Evolutionary conservation across 2,888 invertebrate species (phyloP).

Genomic region (Cheilosia urbana): DNA sequence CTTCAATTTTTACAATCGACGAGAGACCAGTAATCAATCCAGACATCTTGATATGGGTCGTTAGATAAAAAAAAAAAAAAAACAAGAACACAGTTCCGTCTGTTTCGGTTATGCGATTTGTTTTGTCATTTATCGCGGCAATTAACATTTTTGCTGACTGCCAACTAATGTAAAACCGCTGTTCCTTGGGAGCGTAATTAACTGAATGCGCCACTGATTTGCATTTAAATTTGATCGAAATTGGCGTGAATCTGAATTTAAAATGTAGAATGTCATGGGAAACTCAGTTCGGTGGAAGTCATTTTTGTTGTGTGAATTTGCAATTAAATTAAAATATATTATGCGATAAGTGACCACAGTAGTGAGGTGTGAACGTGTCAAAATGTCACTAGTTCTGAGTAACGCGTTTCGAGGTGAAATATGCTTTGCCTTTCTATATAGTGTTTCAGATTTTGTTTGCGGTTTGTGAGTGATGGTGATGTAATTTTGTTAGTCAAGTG

Average conservation of each 20-base stretch:
- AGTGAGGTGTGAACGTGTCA: conserved; percentile 56
- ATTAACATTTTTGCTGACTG: conserved; percentile 70
- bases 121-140: conserved; percentile 70
- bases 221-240: conserved; percentile 70
- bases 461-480: conserved; percentile 20
- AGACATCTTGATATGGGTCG: conserved; percentile 62
- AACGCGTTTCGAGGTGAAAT: conserved; percentile 13
- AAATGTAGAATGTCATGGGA: conserved; percentile 66
- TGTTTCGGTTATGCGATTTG: conserved; percentile 58
- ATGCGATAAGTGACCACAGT: conserved; percentile 32
- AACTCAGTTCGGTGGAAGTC: conserved; percentile 64
- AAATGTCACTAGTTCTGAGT: conserved; percentile 38
- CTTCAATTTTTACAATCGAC: conserved; percentile 26
- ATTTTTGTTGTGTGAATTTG: conserved; percentile 52
- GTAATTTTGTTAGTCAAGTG: conserved; percentile 9
- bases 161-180: conserved; percentile 75
- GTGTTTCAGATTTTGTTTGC: neutral
- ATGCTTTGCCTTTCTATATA: neutral
- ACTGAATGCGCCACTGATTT: conserved; percentile 74
- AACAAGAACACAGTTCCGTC: conserved; percentile 1
- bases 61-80: conserved; percentile 17
- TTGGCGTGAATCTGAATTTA: conserved; percentile 62
- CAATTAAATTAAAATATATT: conserved; percentile 63
- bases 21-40: conserved; percentile 62
- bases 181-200: conserved; percentile 71